Conservation (phyloP, 2,888 invertebrate species). For the Caenorhabditis uteleia region DNA sequence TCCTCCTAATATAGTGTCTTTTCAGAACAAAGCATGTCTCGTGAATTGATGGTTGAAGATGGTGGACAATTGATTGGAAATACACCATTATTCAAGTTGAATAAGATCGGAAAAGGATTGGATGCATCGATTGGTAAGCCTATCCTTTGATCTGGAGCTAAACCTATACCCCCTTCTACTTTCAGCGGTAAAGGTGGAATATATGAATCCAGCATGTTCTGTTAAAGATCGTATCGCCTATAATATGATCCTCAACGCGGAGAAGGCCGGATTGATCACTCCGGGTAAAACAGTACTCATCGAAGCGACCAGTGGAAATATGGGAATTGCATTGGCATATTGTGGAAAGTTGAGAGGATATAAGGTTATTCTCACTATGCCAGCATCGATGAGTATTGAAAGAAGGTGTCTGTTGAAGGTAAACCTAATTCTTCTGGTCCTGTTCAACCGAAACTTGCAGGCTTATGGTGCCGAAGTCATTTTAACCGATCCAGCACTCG, state of each 20-base stretch:
- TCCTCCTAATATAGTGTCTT: too few relatives aligned
- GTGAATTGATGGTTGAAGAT: constrained; percentile 35
- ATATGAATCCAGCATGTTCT: constrained; percentile 65
- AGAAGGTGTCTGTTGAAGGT: constrained; percentile 60
- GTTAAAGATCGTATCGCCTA: constrained; percentile 67
- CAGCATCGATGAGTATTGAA: constrained; percentile 65
- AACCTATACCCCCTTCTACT: too few relatives aligned
- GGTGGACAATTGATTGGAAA: constrained; percentile 55
- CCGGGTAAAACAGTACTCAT: constrained; percentile 59
- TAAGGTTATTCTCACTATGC: constrained; percentile 67
- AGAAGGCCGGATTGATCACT: constrained; percentile 54
- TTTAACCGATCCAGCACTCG: constrained; percentile 59
- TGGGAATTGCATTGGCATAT: constrained; percentile 67
- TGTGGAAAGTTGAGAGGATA: constrained; percentile 53
- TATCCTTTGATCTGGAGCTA: too few relatives aligned
- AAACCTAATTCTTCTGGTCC: too few relatives aligned
- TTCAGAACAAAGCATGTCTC: too few relatives aligned
- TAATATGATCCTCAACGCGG: constrained; percentile 63
- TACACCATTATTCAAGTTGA: constrained; percentile 61
- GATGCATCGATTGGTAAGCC: constrained; percentile 52
- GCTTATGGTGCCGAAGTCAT: too few relatives aligned
- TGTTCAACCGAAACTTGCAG: too few relatives aligned
- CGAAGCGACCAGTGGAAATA: constrained; percentile 66
- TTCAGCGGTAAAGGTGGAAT: constrained; percentile 68
- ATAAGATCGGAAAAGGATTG: constrained; percentile 56